Base-by-base conservation (phyloP, 2,888 invertebrate species). In the Byasa hedistus region DNA sequence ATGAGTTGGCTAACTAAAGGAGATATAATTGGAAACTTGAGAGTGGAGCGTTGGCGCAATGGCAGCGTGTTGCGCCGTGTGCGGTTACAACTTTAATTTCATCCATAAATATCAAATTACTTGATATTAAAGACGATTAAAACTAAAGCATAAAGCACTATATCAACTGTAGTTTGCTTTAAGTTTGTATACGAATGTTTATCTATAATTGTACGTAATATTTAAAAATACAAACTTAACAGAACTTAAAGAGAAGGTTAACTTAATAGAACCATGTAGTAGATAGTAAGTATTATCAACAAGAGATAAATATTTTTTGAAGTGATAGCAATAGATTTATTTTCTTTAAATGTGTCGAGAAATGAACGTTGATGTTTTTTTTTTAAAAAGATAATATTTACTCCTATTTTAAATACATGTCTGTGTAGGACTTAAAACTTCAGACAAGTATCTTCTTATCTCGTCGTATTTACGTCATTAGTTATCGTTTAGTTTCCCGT, bases 11-110 rank as follows among this genome's bases (percentile, higher is more conserved):
- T 84, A 79, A 86, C 83, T 85, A 75, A 79, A 83, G 81, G 85
- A 82, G 83, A 85, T 89, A 85, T 89, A 89, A 90, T 91, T 90
- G 89, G 87, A 90, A 90, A 88, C 83, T 85, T 77, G 81, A 87
- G 84, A 83, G 80, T 79, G 79, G 77, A 59, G 59, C 44, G 66
- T 36, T 79, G 78, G 69, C 77, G 81, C 80, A 80, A 79, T 78
- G 76, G 75, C 71, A 75, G 74, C 75, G 75, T 57, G 57, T 48
- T 72, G 72, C 71, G 73, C 74, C 71, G 75, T 73, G 72, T 76
- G 74, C 80, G 80, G 81, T 85, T 81, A 82, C 74, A 79, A 79
- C 74, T 77, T 77, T 82, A 83, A 81, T 85, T 85, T 83, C 70
- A 75, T 70, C 76, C 79, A 75, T 81, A 84, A 81, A 84, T 83